phyloP scores from a whole-genome alignment of 2,888 invertebrate genomes.

The Drosophila lutescens region DNA sequence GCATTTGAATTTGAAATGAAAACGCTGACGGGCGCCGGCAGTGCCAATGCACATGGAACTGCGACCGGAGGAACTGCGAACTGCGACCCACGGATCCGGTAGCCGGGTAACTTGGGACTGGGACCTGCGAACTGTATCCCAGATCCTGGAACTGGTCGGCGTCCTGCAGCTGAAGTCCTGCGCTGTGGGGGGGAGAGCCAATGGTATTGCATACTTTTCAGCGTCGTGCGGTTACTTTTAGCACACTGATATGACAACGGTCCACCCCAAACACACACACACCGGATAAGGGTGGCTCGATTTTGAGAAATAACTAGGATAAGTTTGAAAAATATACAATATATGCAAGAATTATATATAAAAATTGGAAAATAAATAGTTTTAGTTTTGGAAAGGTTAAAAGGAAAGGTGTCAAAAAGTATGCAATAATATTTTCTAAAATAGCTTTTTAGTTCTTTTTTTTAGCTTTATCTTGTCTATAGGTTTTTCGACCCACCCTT shows the following conservation, averaged over 20 bases:
- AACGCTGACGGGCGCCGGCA: constrained; percentile 59
- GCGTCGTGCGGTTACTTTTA: constrained; percentile 66
- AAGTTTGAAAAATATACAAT: no score
- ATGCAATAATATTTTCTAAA: neutral
- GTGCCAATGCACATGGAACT: constrained; percentile 28
- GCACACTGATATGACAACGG: constrained; percentile 67
- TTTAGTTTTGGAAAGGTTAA: no score
- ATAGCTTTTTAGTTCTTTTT: no score
- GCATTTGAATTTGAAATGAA: constrained; percentile 78
- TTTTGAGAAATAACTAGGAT: neutral
- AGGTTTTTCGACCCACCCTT: constrained; percentile 10
- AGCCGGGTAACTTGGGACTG: neutral
- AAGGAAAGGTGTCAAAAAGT: no score
- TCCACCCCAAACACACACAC: constrained; percentile 2
- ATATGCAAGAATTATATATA: no score
- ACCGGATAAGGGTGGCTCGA: constrained; percentile 5
- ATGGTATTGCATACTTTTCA: constrained; percentile 62
- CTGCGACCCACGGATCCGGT: neutral
- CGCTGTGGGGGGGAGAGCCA: constrained; percentile 25
- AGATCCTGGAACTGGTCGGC: constrained; percentile 6
- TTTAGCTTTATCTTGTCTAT: no score
- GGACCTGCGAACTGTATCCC: neutral
- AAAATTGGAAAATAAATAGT: no score
- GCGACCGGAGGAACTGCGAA: neutral
- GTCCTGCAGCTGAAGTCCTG: constrained; percentile 17